phyloP scores from a whole-genome alignment of 64 coral and sea anemone species.

The Montipora foliosa region DNA sequence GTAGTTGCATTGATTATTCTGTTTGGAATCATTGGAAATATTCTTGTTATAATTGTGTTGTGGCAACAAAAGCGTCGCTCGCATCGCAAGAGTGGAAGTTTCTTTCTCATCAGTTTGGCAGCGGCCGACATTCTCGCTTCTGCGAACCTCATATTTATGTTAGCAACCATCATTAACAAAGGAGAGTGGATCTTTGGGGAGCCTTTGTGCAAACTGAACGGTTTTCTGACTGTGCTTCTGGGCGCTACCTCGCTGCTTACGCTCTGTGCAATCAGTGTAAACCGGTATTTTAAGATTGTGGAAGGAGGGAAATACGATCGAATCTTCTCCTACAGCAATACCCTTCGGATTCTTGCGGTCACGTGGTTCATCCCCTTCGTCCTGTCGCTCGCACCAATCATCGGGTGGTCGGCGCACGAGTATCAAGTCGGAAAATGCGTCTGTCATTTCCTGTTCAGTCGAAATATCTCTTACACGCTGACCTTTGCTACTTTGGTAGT shows the following conservation, averaged over 20 bases:
- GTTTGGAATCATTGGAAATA: constrained; percentile 59
- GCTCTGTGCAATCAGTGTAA: constrained; percentile 59
- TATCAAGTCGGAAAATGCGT: constrained; percentile 71
- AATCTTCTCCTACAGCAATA: constrained; percentile 33
- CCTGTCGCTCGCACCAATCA: constrained; percentile 54
- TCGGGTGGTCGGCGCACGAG: constrained; percentile 68
- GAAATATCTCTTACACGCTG: constrained; percentile 49
- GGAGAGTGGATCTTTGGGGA: constrained; percentile 71
- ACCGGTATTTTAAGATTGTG: constrained; percentile 67
- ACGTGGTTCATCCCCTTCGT: constrained; percentile 61
- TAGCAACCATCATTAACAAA: constrained; percentile 38
- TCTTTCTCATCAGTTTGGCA: constrained; percentile 64
- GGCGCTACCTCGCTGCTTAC: constrained; percentile 48
- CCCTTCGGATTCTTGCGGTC: constrained; percentile 1
- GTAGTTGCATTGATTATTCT: constrained; percentile 42
- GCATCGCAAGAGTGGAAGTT: constrained; percentile 20
- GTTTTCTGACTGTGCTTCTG: constrained; percentile 41
- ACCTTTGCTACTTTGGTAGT: constrained; percentile 53
- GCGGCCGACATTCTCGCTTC: constrained; percentile 47
- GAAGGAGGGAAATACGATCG: constrained; percentile 38
- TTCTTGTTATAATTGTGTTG: constrained; percentile 49
- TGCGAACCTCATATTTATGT: constrained; percentile 63
- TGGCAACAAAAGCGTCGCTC: constrained; percentile 51
- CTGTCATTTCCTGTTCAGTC: constrained; percentile 71
- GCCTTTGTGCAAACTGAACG: constrained; percentile 52